These are phyloP conservation scores for Tetheella fluctuosa DNA, from an alignment of 2,888 invertebrate species.

Conservation along the genomic window DNA sequence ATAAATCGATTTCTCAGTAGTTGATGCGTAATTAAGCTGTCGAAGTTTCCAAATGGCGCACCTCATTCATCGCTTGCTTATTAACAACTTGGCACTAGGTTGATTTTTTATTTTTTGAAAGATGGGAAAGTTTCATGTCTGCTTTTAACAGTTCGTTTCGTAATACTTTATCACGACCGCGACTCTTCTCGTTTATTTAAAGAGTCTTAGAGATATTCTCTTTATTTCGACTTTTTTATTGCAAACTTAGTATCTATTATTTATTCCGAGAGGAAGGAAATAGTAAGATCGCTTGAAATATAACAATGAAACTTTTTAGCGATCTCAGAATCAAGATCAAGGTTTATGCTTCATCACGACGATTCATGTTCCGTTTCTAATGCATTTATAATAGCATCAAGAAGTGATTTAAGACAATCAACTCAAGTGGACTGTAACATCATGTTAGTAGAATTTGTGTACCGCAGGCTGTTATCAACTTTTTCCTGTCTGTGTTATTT, in stretches of 20 bases:
- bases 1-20: slow-evolving; percentile 1
- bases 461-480: slow-evolving; percentile 25
- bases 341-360: slow-evolving; percentile 24
- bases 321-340: slow-evolving; percentile 39
- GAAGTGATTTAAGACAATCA: slow-evolving; percentile 43
- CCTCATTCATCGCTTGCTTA: too few species aligned
- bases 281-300: not conserved
- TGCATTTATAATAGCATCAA: slow-evolving; percentile 48
- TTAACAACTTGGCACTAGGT: slow-evolving; percentile 1
- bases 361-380: slow-evolving; percentile 35
- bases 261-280: not conserved
- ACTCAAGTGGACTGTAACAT: slow-evolving; percentile 42
- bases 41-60: not conserved
- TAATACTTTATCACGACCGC: not conserved
- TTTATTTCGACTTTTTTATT: not conserved
- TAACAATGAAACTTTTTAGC: slow-evolving; percentile 2
- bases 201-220: not conserved
- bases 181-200: not conserved
- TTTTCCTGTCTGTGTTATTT: slow-evolving; percentile 8
- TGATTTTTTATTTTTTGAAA: not conserved
- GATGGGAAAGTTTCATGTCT: slow-evolving; percentile 8
- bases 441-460: slow-evolving; percentile 23
- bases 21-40: not conserved
- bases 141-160: slow-evolving; percentile 1
- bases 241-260: not conserved